phyloP scores from a whole-genome alignment of 2,888 invertebrate genomes.

The Cecidostiba fungosa region DNA sequence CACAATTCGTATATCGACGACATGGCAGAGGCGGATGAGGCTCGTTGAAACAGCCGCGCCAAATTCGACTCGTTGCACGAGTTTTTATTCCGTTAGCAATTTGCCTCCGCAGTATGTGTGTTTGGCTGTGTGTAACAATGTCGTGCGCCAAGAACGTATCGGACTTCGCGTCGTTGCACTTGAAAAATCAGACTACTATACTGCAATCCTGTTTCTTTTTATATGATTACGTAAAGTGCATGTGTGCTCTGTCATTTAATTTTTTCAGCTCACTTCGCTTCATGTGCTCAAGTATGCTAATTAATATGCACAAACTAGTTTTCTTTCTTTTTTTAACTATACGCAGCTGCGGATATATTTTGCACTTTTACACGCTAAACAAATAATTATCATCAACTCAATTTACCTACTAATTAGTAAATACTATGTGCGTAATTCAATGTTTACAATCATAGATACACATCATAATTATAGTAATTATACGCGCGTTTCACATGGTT shows the following conservation, averaged over 20 bases:
- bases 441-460: no score
- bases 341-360: no score
- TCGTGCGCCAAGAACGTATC: constrained; percentile 31
- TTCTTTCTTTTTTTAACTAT: neutral
- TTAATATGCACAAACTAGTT: neutral
- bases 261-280: neutral
- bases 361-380: neutral
- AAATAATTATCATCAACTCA: neutral
- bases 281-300: neutral
- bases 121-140: constrained; percentile 29
- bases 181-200: constrained; percentile 41
- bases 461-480: neutral
- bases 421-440: no score
- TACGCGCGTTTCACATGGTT: neutral
- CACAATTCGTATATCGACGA: constrained; percentile 57
- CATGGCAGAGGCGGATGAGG: constrained; percentile 55
- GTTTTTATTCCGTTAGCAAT: constrained; percentile 59
- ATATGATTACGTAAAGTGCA: constrained; percentile 40
- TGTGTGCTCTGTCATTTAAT: neutral
- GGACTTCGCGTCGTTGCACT: constrained; percentile 57
- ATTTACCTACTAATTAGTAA: neutral
- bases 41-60: constrained; percentile 62
- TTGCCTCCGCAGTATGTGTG: neutral
- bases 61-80: constrained; percentile 62
- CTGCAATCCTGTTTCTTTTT: neutral